Evolutionary conservation across 2,888 invertebrate genomes (phyloP), one percentile per base, ranked within the genome.

Genomic region (Operophtera brumata): DNA sequence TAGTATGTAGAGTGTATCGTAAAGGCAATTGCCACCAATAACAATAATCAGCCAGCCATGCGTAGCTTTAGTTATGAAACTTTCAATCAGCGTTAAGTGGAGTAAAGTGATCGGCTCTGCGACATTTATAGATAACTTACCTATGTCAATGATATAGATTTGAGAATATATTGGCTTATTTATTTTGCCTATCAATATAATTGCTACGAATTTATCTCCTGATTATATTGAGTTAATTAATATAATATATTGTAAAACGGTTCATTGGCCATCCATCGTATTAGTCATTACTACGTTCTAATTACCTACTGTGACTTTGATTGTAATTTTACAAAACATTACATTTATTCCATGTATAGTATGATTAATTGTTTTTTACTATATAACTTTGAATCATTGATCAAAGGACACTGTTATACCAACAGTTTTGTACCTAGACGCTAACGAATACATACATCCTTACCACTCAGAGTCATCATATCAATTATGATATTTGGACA

Each of bases 81-180:
- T 54, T 61, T 64, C 66, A 65, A 68, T 70, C 63, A 53, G 64
- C 58, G 54, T 62, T 62, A 62, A 65, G 63, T 66, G 44, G 59
- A 67, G 53, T 62, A 46, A 63, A 68, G 57, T 64, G 57, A 50
- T 42, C 49, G 47, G 9, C 30, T 39, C 53, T 30, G 46, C 34
- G 44, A 40, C 47, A 48, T 45, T 48, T 32, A 12, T 14, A 43
- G 45, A 52, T 52, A 47, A 40, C 44, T 41, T 11, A 36, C 51
- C 52, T 55, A 51, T 56, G 57, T 52, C 57, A 59, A 57, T 41
- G 57, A 37, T 43, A 46, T 58, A 61, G 47, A 61, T 59, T 59
- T 34, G 36, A 36, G 20, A 50, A 51, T 62, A 13, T 44, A 25
- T 11, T 25, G 47, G 30, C 53, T 47, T 39, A n/a, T 37, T n/a